Percentiles rank a stretch among this genome's conserved stretches.
Conservation (phyloP, 2,888 invertebrate species). For the Ophraella communa region DNA sequence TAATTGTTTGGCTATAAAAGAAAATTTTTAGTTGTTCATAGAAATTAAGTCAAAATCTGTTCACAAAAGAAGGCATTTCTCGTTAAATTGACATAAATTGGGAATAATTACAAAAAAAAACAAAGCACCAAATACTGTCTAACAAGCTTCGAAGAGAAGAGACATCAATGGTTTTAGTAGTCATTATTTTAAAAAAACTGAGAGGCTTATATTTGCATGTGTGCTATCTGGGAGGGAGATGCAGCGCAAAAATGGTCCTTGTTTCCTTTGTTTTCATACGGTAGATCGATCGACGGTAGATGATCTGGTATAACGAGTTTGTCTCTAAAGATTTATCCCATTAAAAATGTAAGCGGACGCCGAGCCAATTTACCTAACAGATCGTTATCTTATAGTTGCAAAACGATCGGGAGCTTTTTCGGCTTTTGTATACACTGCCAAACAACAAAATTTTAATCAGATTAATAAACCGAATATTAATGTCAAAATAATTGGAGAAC, state of each 20-base stretch:
- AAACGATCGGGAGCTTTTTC: conserved; percentile 43
- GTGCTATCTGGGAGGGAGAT: conserved; percentile 45
- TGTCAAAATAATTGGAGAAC: background rate
- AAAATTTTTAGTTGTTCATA: background rate
- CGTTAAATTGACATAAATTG: conserved; percentile 35
- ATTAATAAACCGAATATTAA: background rate
- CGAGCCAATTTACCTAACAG: conserved; percentile 58
- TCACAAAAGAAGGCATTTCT: conserved; percentile 25
- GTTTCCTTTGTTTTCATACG: conserved; percentile 26
- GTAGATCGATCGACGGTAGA: conserved; percentile 22
- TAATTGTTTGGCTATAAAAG: background rate
- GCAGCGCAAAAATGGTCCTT: conserved; percentile 37
- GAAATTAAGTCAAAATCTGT: conserved; percentile 34
- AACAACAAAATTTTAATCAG: background rate
- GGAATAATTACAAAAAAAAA: conserved; percentile 31
- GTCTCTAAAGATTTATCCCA: conserved; percentile 57
- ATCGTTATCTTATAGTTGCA: conserved; percentile 56
- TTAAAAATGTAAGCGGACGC: conserved; percentile 58
- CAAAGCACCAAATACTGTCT: conserved; percentile 45
- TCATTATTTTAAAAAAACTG: conserved; percentile 54
- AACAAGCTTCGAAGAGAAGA: conserved; percentile 48
- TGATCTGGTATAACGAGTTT: conserved; percentile 53
- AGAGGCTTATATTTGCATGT: conserved; percentile 54
- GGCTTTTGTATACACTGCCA: conserved; percentile 15
- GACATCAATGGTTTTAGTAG: conserved; percentile 59